phyloP scores from a whole-genome alignment of 2,888 invertebrate species.

The Trachelus stipa region DNA sequence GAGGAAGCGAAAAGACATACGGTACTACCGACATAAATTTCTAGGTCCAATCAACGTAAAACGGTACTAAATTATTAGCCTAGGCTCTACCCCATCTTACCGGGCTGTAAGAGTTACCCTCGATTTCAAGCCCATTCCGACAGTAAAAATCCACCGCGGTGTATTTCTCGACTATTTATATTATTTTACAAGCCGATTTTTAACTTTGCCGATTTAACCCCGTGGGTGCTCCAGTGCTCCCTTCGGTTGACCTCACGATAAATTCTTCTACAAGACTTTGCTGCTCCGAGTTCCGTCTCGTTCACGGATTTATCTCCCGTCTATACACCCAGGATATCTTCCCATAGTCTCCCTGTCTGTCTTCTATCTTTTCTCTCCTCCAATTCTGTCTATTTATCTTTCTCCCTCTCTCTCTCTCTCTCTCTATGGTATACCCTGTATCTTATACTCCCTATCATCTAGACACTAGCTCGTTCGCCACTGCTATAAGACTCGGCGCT shows the following conservation, averaged over 20 bases:
- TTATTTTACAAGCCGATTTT: neutral
- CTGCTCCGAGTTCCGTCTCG: neutral
- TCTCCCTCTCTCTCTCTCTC: neutral
- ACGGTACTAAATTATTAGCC: constrained; percentile 61
- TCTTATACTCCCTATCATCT: neutral
- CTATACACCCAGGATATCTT: neutral
- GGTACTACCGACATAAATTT: constrained; percentile 49
- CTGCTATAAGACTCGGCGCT: neutral
- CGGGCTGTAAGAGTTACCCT: neutral
- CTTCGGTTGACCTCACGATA: neutral
- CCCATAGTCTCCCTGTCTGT: neutral
- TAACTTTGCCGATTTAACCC: neutral
- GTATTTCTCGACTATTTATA: neutral
- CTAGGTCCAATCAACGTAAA: constrained; percentile 60
- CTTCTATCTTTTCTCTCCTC: neutral
- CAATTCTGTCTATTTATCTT: neutral
- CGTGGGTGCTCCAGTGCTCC: neutral
- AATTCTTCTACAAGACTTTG: neutral
- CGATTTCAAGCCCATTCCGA: neutral
- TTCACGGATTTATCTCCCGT: neutral
- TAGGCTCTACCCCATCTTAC: neutral
- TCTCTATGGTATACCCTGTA: neutral
- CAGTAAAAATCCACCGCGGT: neutral
- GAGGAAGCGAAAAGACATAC: constrained; percentile 2
- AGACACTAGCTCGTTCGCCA: neutral